Base-by-base conservation (phyloP, 2,797 vertebrate genomes). In the Phrynocephalus vlangalii region DNA sequence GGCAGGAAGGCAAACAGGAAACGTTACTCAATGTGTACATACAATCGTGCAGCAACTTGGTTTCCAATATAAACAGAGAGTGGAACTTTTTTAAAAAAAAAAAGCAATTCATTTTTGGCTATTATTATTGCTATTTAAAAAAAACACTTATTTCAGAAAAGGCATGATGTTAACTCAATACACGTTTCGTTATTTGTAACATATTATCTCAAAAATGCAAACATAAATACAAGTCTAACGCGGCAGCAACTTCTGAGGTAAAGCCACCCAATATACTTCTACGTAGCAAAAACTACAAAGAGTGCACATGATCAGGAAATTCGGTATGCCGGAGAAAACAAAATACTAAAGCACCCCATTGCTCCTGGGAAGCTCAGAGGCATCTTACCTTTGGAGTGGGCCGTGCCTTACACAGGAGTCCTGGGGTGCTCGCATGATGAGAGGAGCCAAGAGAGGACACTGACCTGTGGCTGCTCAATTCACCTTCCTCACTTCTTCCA, bases 301-400 rank as follows among this genome's bases (percentile, higher is more conserved):
- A 60, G 60, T 33, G 1, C 2, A 89, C 11, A 38, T 66, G 11
- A 24, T 13, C 22, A 38, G 22, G 50, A 87, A 30, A 44, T 10
- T 79, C 9, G 48, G 28, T 22, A 22, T 48, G 63, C 48, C 68
- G 20, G n/a, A 81, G 16, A 81, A 76, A 75, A 76, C n/a, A 84
- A 30, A 52, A 67, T 28, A 75, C 24, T 24, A 10, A 63, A 63
- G n/a, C 28, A 79, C 18, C 28, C 60, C 44, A 70, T n/a, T 82
- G 52, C 67, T 67, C 28, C 9, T 63, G 3, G 8, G 71, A 56
- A 10, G 13, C 44, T 33, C 50, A 30, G 38, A 82, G 44, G 0
- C 0, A 9, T 33, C 91, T 95, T 94, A 99, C 99, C 98, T 99
- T 99, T 85, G 97, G 97, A 91, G 98, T 97, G 6, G 97, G 96